phyloP scores from a whole-genome alignment of 2,113 vertebrate genomes.

The Myrmophylax atrothorax region DNA sequence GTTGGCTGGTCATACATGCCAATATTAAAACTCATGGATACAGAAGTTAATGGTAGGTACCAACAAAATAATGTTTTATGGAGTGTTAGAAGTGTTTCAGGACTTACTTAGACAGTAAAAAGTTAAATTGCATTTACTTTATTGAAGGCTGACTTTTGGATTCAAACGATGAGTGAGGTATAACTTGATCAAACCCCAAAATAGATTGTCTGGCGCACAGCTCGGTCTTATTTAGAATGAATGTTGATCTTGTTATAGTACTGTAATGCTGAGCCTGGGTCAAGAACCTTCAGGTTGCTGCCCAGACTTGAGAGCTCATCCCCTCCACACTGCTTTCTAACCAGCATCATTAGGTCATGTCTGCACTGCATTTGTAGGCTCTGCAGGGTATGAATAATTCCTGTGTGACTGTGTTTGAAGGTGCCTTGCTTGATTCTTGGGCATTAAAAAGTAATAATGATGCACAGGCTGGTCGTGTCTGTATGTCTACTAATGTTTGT shows the following conservation, averaged over 20 bases:
- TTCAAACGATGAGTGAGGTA: neutral
- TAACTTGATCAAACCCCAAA: neutral
- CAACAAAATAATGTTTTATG: constrained; percentile 36
- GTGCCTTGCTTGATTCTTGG: neutral
- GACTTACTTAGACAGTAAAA: neutral
- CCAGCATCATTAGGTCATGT: constrained; percentile 16
- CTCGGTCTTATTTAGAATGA: neutral
- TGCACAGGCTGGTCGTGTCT: neutral
- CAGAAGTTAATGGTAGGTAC: constrained; percentile 27
- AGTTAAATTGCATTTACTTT: neutral
- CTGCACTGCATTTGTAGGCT: neutral
- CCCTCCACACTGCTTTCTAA: neutral
- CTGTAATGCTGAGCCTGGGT: neutral
- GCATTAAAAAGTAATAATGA: neutral
- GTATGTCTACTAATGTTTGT: neutral
- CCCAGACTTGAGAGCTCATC: neutral
- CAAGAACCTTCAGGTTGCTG: neutral
- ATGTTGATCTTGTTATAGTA: neutral
- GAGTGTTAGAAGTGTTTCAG: constrained; percentile 31
- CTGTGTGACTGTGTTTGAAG: neutral
- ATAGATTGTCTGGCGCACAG: neutral
- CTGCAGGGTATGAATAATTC: neutral
- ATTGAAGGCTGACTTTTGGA: neutral
- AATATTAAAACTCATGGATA: constrained; percentile 12
- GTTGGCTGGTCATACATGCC: neutral